A percentile compares a stretch with the other conserved stretches of the same genome.
Evolutionary conservation across 1,140 invertebrate genomes (phyloP).

Genomic region (Eumeta japonica): DNA sequence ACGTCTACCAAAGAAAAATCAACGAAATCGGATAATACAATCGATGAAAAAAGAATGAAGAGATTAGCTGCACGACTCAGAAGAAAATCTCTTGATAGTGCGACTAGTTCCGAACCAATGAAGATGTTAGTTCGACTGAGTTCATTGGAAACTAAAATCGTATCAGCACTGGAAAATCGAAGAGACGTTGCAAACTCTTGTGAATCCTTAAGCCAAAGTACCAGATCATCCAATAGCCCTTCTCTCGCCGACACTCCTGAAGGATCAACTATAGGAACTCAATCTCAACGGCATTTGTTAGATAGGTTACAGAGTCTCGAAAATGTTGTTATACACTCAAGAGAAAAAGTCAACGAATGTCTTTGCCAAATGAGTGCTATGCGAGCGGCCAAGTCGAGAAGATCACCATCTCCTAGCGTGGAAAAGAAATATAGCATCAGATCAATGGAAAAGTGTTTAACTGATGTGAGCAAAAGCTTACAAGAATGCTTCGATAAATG

Average conservation of each 20-base stretch:
- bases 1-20: slow-evolving; percentile 55
- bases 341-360: slow-evolving; percentile 55
- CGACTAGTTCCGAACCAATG: slow-evolving; percentile 73
- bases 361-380: slow-evolving; percentile 59
- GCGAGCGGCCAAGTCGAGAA: slow-evolving; percentile 53
- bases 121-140: slow-evolving; percentile 73
- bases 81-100: slow-evolving; percentile 74
- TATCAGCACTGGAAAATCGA: slow-evolving; percentile 58
- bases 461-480: slow-evolving; percentile 59
- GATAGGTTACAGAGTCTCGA: slow-evolving; percentile 60
- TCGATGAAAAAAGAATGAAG: slow-evolving; percentile 58
- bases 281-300: slow-evolving; percentile 54
- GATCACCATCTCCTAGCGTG: slow-evolving; percentile 60
- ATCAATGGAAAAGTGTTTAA: slow-evolving; percentile 61
- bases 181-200: slow-evolving; percentile 53
- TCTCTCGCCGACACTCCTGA: slow-evolving; percentile 33
- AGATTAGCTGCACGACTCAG: slow-evolving; percentile 57
- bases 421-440: slow-evolving; percentile 61
- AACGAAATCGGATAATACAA: slow-evolving; percentile 49
- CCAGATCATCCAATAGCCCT: slow-evolving; percentile 35
- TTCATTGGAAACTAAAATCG: slow-evolving; percentile 72
- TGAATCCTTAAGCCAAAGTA: slow-evolving; percentile 52
- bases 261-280: slow-evolving; percentile 32
- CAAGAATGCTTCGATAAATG: slow-evolving; percentile 60
- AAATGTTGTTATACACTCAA: slow-evolving; percentile 59